phyloP scores from a whole-genome alignment of 2,888 invertebrate species.

The Sinodicranocentrus sp. region DNA sequence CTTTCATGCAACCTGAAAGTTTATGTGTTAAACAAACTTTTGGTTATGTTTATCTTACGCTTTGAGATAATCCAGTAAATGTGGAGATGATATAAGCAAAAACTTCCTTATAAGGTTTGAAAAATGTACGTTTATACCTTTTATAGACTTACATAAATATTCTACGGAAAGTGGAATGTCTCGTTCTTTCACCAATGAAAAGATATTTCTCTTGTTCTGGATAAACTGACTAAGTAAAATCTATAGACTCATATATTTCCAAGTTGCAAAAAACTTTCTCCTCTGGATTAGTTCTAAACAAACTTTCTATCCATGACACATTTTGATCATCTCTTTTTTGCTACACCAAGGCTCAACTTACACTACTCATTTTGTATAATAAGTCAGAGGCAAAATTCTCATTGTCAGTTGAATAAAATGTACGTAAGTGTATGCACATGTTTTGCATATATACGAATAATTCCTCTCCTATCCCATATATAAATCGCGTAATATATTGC shows the following conservation, averaged over 20 bases:
- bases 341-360: background rate
- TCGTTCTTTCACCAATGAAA: no score
- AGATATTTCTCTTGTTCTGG: background rate
- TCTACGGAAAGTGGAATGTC: no score
- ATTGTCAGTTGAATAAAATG: background rate
- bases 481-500: no score
- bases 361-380: conserved; percentile 31
- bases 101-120: no score
- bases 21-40: background rate
- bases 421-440: background rate
- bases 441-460: background rate
- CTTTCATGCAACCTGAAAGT: background rate
- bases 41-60: background rate
- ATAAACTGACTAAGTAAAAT: conserved; percentile 9
- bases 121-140: no score
- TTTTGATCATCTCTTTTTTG: background rate
- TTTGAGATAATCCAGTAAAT: no score
- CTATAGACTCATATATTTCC: background rate
- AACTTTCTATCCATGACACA: conserved; percentile 16
- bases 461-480: no score
- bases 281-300: background rate
- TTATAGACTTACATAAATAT: no score
- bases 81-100: no score
- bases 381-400: conserved; percentile 20
- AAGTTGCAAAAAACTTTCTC: conserved; percentile 17